These are phyloP conservation scores for Apodemia zela DNA, from an alignment of 2,888 invertebrate genomes.

Conservation along the genomic window DNA sequence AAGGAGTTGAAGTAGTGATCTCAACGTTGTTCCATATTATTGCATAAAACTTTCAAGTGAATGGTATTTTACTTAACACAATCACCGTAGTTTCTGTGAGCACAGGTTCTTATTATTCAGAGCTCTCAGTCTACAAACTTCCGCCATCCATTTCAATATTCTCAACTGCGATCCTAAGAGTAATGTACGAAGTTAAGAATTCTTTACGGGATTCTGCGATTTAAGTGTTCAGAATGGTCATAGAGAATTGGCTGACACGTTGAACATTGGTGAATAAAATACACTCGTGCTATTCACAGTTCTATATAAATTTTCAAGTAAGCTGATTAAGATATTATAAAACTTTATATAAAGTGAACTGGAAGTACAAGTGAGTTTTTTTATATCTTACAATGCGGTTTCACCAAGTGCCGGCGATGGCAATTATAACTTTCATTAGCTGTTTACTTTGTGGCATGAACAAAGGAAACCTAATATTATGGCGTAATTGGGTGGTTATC, in stretches of 20 bases:
- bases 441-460: too few relatives aligned
- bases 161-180: slow-evolving; percentile 47
- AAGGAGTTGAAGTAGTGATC: slow-evolving; percentile 36
- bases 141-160: slow-evolving; percentile 65
- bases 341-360: too few relatives aligned
- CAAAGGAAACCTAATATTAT: too few relatives aligned
- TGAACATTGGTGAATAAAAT: slow-evolving; percentile 1
- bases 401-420: too few relatives aligned
- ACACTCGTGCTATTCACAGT: not conserved
- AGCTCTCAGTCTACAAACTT: slow-evolving; percentile 57
- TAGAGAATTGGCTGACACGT: not conserved
- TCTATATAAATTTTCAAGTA: not conserved
- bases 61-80: slow-evolving; percentile 54
- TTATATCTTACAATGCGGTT: too few relatives aligned
- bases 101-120: slow-evolving; percentile 57
- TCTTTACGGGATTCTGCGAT: slow-evolving; percentile 38
- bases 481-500: too few relatives aligned
- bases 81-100: slow-evolving; percentile 49
- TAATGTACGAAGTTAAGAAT: slow-evolving; percentile 49
- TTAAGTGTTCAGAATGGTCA: slow-evolving; percentile 9
- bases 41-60: slow-evolving; percentile 32
- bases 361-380: too few relatives aligned
- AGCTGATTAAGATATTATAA: too few relatives aligned
- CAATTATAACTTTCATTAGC: too few relatives aligned
- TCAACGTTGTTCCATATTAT: slow-evolving; percentile 33